Evolutionary conservation across 1,140 invertebrate genomes (phyloP).

Genomic region (Solen grandis): DNA sequence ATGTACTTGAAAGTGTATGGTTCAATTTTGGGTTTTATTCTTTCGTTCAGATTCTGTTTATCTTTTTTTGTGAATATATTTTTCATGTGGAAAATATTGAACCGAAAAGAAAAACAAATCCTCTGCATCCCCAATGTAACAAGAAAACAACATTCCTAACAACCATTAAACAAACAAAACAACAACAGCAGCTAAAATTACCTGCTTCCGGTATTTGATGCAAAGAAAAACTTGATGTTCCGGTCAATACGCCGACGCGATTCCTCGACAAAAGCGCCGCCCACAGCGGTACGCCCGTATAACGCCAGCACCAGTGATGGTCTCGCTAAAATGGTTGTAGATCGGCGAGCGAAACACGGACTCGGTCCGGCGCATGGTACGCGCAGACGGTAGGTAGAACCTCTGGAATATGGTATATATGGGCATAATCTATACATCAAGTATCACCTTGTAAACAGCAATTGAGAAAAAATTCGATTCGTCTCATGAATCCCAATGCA

Average conservation of each 20-base stretch:
- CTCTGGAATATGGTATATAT: conserved; percentile 83
- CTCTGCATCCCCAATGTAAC: too few species aligned
- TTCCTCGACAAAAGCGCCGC: conserved; percentile 81
- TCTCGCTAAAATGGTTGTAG: conserved; percentile 82
- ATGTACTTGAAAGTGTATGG: not conserved
- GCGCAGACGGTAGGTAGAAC: conserved; percentile 92
- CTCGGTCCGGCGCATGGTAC: conserved; percentile 82
- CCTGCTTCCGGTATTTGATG: conserved; percentile 69
- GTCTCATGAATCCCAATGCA: too few species aligned
- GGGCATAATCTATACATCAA: not conserved
- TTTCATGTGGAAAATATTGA: too few species aligned
- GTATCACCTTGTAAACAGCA: not conserved
- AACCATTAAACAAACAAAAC: too few species aligned
- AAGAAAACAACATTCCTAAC: too few species aligned
- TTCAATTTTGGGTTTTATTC: too few species aligned
- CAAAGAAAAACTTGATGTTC: conserved; percentile 71
- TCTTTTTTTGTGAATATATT: too few species aligned
- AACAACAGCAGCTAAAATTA: too few species aligned
- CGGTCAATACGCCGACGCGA: conserved; percentile 76
- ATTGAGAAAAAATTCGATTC: too few species aligned
- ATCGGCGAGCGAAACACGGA: conserved; percentile 81
- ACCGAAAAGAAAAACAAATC: too few species aligned
- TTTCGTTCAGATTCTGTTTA: too few species aligned
- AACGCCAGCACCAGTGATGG: conserved; percentile 80
- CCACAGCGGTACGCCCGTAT: conserved; percentile 83